A percentile compares a stretch with the other conserved stretches of the same genome.
Evolutionary conservation across 2,888 invertebrate species (phyloP).

Genomic region (Ditula angustiorana): DNA sequence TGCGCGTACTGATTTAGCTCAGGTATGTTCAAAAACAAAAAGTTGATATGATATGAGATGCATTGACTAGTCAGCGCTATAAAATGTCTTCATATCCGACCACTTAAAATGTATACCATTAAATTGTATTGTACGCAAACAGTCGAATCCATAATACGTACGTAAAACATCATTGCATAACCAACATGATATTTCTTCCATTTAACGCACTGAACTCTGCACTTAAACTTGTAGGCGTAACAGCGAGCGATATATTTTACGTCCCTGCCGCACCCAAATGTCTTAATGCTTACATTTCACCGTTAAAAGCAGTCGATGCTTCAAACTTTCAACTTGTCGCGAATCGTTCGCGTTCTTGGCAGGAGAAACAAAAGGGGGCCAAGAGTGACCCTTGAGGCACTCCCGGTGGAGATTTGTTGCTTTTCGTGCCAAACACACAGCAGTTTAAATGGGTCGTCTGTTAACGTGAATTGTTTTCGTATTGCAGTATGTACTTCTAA

Average conservation of each 20-base stretch:
- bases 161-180: too few relatives aligned
- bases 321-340: slow-evolving; percentile 80
- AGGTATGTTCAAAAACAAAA: too few relatives aligned
- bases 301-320: slow-evolving; percentile 77
- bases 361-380: slow-evolving; percentile 66
- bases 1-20: too few relatives aligned
- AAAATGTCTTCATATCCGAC: too few relatives aligned
- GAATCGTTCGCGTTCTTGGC: slow-evolving; percentile 70
- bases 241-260: slow-evolving; percentile 13
- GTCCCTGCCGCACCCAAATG: slow-evolving; percentile 7
- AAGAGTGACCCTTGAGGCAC: slow-evolving; percentile 75
- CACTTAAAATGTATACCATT: too few relatives aligned
- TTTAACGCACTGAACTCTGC: background rate
- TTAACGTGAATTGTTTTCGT: slow-evolving; percentile 20
- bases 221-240: slow-evolving; percentile 4
- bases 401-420: slow-evolving; percentile 67
- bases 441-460: slow-evolving; percentile 30
- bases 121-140: too few relatives aligned
- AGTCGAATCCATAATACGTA: too few relatives aligned
- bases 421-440: slow-evolving; percentile 69
- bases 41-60: too few relatives aligned
- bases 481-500: background rate
- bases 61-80: too few relatives aligned
- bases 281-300: slow-evolving; percentile 25
- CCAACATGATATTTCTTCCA: too few relatives aligned